These are phyloP conservation scores for Rhopilema esculentum DNA, from an alignment of 30 jellyfish, hydroid and myxozoan genomes.

Conservation along the genomic window DNA sequence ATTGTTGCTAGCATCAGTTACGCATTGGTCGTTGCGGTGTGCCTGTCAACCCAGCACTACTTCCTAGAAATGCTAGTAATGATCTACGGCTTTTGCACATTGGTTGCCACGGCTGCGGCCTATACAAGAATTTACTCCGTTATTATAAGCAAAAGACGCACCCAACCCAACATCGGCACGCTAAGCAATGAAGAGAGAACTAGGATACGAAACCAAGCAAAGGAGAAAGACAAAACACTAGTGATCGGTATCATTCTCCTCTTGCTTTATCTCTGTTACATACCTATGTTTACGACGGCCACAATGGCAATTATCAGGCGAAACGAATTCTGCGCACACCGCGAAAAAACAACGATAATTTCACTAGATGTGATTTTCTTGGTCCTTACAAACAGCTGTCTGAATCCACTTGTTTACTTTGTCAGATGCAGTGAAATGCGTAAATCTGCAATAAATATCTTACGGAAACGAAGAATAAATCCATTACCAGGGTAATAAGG, in stretches of 20 bases:
- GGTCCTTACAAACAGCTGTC: constrained; percentile 39
- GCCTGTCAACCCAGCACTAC: not conserved
- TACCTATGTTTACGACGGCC: constrained; percentile 12
- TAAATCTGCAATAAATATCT: constrained; percentile 40
- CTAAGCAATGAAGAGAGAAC: not conserved
- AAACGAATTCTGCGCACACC: not conserved
- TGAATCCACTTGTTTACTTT: constrained; percentile 45
- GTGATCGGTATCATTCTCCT: constrained; percentile 24
- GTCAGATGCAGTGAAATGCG: constrained; percentile 39
- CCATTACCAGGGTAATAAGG: not conserved
- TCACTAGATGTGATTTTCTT: constrained; percentile 18
- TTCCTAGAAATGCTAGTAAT: constrained; percentile 6
- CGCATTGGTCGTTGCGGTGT: not conserved
- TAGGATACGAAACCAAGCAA: not conserved
- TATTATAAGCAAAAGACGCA: constrained; percentile 1
- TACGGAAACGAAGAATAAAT: not conserved
- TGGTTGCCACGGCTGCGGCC: not conserved
- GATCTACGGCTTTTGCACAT: not conserved
- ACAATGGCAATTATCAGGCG: constrained; percentile 1
- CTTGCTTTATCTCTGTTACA: constrained; percentile 15
- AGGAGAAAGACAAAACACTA: constrained; percentile 14
- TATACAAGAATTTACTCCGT: constrained; percentile 55
- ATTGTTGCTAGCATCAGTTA: constrained; percentile 4
- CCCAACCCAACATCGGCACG: constrained; percentile 32
- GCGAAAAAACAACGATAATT: constrained; percentile 6